Evolutionary conservation across 2,888 invertebrate species (phyloP).

Genomic region (Cynaeus angustus): DNA sequence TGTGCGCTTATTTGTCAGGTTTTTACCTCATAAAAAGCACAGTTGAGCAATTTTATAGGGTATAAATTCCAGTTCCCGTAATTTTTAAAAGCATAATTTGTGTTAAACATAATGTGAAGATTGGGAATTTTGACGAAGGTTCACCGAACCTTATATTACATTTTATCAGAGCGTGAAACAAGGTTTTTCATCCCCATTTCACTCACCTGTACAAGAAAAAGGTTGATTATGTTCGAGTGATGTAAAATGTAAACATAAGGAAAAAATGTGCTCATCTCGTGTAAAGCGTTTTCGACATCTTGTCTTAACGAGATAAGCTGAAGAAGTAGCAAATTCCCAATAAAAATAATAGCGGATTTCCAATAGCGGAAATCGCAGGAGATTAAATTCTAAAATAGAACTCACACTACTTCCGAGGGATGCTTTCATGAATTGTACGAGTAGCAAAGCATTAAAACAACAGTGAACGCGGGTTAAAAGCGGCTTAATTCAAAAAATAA

Average conservation of each 20-base stretch:
- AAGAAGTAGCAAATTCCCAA: neutral
- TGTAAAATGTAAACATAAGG: conserved; percentile 21
- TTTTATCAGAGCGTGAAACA: conserved; percentile 38
- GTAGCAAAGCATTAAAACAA: conserved; percentile 12
- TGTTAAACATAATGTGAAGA: conserved; percentile 25
- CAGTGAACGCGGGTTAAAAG: conserved; percentile 12
- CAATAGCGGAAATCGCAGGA: conserved; percentile 1
- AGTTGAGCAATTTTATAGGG: conserved; percentile 19
- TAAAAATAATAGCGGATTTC: neutral
- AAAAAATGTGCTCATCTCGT: too few species aligned
- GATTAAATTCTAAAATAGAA: conserved; percentile 5
- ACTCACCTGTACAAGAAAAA: conserved; percentile 17
- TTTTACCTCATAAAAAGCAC: conserved; percentile 28
- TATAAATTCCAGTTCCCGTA: conserved; percentile 25
- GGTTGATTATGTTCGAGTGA: conserved; percentile 14
- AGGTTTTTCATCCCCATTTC: conserved; percentile 31
- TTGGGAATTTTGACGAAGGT: conserved; percentile 23
- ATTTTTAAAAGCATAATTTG: conserved; percentile 28
- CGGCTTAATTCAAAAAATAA: conserved; percentile 18
- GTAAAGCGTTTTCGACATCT: neutral
- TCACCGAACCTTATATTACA: conserved; percentile 23
- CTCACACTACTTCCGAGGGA: neutral
- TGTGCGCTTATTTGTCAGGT: conserved; percentile 20
- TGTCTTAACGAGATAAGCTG: conserved; percentile 1
- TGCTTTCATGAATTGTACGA: conserved; percentile 1